A percentile compares a stretch with the other conserved stretches of the same genome.
Conservation (phyloP, 2,888 invertebrate genomes). For the Trachelus iudaicus region DNA sequence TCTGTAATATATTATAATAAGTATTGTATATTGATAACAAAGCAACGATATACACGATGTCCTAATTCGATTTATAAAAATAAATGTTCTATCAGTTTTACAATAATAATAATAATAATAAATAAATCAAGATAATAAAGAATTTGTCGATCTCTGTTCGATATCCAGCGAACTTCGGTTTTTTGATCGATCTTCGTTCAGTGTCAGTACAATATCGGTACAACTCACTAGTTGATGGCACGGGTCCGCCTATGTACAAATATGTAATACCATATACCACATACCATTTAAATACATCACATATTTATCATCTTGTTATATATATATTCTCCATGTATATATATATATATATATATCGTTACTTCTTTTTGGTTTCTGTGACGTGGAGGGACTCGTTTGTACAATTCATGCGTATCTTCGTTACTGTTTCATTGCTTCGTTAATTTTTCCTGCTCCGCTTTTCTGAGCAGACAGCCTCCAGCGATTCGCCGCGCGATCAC, state of each 20-base stretch:
- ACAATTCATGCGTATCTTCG: slow-evolving; percentile 62
- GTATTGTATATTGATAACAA: neutral
- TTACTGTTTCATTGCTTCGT: slow-evolving; percentile 56
- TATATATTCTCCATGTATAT: slow-evolving; percentile 41
- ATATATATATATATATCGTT: slow-evolving; percentile 44
- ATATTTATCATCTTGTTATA: slow-evolving; percentile 61
- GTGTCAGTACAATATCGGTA: slow-evolving; percentile 59
- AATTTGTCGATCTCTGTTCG: neutral
- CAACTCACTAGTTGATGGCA: slow-evolving; percentile 65
- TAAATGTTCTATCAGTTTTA: neutral
- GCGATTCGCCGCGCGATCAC: slow-evolving; percentile 30
- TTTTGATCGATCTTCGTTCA: neutral
- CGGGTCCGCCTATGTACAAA: slow-evolving; percentile 64
- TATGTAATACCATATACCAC: slow-evolving; percentile 64
- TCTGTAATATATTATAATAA: neutral
- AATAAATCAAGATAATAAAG: neutral
- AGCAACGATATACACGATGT: neutral
- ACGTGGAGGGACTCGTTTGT: slow-evolving; percentile 66
- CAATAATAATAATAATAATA: neutral
- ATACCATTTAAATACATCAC: slow-evolving; percentile 66
- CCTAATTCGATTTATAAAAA: neutral
- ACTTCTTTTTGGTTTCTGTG: slow-evolving; percentile 42
- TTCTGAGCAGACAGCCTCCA: slow-evolving; percentile 54
- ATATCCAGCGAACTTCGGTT: neutral
- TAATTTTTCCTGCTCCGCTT: slow-evolving; percentile 39